Evolutionary conservation across 2,113 vertebrate species (phyloP), one percentile per base, ranked within the genome.

Genomic region (Brachypodius melanocephalos): DNA sequence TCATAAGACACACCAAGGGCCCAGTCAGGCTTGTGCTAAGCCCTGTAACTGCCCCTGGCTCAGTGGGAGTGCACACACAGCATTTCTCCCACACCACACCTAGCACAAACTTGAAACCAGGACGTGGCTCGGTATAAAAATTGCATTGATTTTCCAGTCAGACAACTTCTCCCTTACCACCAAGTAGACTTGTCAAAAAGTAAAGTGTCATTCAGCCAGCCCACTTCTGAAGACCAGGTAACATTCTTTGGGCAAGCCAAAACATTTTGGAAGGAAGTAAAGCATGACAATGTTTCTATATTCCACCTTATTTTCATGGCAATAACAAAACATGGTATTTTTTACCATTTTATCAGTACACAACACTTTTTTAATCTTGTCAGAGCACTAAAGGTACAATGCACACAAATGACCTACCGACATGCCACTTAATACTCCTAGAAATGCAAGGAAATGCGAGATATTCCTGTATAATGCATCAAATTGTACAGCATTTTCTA

Each of bases 1-100:
- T 65, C 15, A 3, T 22, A 38, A 58, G 22, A 58, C 20, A 38
- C 26, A 63, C 4, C 17, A 32, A 8, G 1, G 7, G 48, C 43
- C 10, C 36, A 28, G 42, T 8, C 36, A 28, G 20, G 26, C n/a
- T 58, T 29, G 17, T 4, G 14, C 26, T 48, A 32, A 43, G n/a
- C 26, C 45, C 0, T 3, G 3, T 14, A 54, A 68, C 16, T 19
- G 21, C 6, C 12, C 29, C 12, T 52, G 6, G 54, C 10, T 49
- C 42, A 5, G n/a, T 13, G 5, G 7, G 36, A 57, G 9, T 2
- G 17, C 26, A 29, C 28, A 21, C 8, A 42, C 8, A 62, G 6
- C 22, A 40, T 18, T 61, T 68, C 32, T 73, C 46, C 46, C 28
- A 34, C 2, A 9, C 29, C 42, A 54, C n/a, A 43, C 8, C 26